A percentile compares a stretch with the other conserved stretches of the same genome.
Conservation (phyloP, 2,797 vertebrate species). For the Acestrorhynchus altus region DNA sequence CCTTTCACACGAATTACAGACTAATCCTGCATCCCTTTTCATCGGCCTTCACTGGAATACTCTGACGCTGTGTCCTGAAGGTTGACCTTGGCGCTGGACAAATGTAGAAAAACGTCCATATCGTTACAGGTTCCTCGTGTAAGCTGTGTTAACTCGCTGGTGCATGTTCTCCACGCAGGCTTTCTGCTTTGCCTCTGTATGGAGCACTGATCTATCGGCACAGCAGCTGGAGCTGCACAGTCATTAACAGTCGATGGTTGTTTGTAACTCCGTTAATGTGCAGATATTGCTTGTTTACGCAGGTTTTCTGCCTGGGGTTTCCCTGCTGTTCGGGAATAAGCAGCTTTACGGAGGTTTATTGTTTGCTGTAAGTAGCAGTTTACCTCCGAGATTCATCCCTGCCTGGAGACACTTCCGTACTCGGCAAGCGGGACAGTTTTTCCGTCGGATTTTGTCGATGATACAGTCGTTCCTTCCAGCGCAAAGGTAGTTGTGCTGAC, state of each 20-base stretch:
- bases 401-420: conserved; percentile 99
- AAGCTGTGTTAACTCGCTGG: too few relatives aligned
- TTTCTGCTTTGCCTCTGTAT: background rate
- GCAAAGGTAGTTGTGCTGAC: conserved; percentile 99
- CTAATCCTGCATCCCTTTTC: background rate
- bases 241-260: background rate
- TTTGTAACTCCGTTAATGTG: background rate
- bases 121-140: too few relatives aligned
- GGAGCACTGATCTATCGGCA: background rate
- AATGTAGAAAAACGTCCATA: background rate
- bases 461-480: conserved; percentile 99
- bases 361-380: conserved; percentile 2
- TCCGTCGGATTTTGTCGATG: conserved; percentile 98
- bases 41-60: background rate
- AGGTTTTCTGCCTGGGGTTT: background rate
- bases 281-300: background rate
- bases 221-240: background rate
- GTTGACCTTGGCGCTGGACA: too few relatives aligned
- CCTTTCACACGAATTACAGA: background rate
- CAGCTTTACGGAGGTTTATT: background rate
- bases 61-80: background rate
- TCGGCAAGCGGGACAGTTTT: conserved; percentile 98
- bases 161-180: background rate
- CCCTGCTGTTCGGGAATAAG: background rate
- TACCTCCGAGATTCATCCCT: conserved; percentile 99